Conservation (phyloP, 2,888 invertebrate genomes). For the Gryllus longicercus region DNA sequence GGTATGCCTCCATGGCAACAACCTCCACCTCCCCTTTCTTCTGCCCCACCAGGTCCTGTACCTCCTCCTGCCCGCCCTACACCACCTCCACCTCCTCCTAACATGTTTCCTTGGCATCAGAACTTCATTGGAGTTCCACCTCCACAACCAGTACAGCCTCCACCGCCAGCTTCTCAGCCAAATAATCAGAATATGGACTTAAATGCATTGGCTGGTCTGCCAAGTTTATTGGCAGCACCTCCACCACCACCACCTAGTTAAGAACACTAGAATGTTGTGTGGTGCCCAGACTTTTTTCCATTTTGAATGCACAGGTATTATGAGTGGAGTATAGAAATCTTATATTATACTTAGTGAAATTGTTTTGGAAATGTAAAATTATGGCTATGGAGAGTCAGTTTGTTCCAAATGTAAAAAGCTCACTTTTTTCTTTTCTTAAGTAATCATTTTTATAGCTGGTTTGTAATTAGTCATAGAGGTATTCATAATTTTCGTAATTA, state of each 20-base stretch:
- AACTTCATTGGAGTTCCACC: constrained; percentile 39
- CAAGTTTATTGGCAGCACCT: constrained; percentile 60
- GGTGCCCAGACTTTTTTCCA: no score
- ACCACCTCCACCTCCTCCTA: constrained; percentile 40
- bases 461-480: no score
- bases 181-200: constrained; percentile 41
- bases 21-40: constrained; percentile 44
- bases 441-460: no score
- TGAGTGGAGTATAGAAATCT: no score
- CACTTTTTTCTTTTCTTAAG: no score
- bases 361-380: no score
- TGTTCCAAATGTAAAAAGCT: no score
- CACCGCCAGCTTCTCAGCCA: constrained; percentile 37
- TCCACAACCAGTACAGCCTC: constrained; percentile 39
- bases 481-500: no score
- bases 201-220: constrained; percentile 50
- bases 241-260: constrained; percentile 63
- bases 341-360: no score
- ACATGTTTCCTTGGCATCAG: constrained; percentile 37
- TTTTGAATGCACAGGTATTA: no score
- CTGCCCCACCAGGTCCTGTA: constrained; percentile 49
- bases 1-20: constrained; percentile 50
- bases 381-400: no score
- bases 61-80: constrained; percentile 49
- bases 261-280: neutral